Evolutionary conservation across 2,797 vertebrate species (phyloP), one percentile per base, ranked within the genome.

Genomic region (Argentina silus): DNA sequence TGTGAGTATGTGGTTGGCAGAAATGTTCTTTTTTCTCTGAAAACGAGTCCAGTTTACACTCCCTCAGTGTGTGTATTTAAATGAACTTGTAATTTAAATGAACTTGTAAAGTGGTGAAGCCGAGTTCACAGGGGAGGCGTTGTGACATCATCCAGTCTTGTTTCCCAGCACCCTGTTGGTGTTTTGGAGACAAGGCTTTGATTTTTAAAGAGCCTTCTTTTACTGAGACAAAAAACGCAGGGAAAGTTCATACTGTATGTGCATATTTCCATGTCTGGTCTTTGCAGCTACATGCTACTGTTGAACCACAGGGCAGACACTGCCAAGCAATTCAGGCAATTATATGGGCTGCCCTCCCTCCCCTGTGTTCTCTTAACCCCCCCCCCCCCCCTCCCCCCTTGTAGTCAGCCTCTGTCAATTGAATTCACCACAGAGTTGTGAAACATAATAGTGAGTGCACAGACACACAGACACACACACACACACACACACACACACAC

Each of bases 231-330:
- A 4, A 36, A 36, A 36, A 4, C 27, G 4, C 27, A 36, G 27
- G 27, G 27, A 4, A 36, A 36, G 27, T 36, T 1, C 27, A 36
- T 36, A 36, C 1, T 36, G 2, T 56, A 84, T 12, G 81, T 86
- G 90, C 90, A 90, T 89, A 89, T 90, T 90, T 92, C 80, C 86
- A 82, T 76, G 90, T 91, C 90, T 91, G 89, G 60, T 82, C 88
- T 87, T 90, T 60, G 55, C 8, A 87, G 81, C 85, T 76, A 91
- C 91, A 90, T 89, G 90, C 87, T 91, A 83, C 86, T 84, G 85
- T 88, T 87, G 76, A 8, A 91, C 90, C 89, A 27, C 90, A 90
- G 69, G 65, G 85, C 85, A 91, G 86, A 89, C 86, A 85, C 86
- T 81, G 86, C 83, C 85, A 78, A 84, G 85, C 83, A 78, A 71